Conservation (phyloP, 1,140 invertebrate genomes). For the Asbolus verrucosus region DNA sequence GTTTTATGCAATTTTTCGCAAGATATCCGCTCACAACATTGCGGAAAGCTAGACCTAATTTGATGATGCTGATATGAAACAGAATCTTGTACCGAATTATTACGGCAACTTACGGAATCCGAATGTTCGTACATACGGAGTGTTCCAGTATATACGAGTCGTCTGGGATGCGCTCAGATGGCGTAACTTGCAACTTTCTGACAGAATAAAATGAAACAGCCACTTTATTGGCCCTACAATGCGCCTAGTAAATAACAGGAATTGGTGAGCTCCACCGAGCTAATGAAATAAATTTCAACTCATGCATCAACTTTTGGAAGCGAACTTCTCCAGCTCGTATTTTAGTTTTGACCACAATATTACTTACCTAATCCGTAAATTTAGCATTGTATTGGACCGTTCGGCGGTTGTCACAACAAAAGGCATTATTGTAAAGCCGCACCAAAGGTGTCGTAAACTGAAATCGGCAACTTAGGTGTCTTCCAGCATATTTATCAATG, state of each 20-base stretch:
- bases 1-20: slow-evolving; percentile 28
- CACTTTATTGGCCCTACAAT: slow-evolving; percentile 43
- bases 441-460: slow-evolving; percentile 30
- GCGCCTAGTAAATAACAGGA: slow-evolving; percentile 45
- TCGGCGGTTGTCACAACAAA: slow-evolving; percentile 41
- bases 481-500: slow-evolving; percentile 41
- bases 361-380: slow-evolving; percentile 39
- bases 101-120: slow-evolving; percentile 17
- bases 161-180: slow-evolving; percentile 44
- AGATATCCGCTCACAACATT: slow-evolving; percentile 22
- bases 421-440: slow-evolving; percentile 27
- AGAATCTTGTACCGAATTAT: slow-evolving; percentile 16
- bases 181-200: slow-evolving; percentile 46
- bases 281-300: slow-evolving; percentile 7
- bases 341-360: slow-evolving; percentile 7
- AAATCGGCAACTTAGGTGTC: slow-evolving; percentile 27
- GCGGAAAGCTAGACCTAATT: slow-evolving; percentile 38
- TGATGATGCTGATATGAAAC: slow-evolving; percentile 32
- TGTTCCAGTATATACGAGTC: slow-evolving; percentile 44
- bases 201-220: slow-evolving; percentile 50
- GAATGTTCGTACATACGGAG: slow-evolving; percentile 30
- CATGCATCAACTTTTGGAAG: neutral
- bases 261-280: slow-evolving; percentile 11
- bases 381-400: slow-evolving; percentile 21
- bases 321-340: slow-evolving; percentile 10